phyloP scores from a whole-genome alignment of 1,140 invertebrate species.

The Apis laboriosa region DNA sequence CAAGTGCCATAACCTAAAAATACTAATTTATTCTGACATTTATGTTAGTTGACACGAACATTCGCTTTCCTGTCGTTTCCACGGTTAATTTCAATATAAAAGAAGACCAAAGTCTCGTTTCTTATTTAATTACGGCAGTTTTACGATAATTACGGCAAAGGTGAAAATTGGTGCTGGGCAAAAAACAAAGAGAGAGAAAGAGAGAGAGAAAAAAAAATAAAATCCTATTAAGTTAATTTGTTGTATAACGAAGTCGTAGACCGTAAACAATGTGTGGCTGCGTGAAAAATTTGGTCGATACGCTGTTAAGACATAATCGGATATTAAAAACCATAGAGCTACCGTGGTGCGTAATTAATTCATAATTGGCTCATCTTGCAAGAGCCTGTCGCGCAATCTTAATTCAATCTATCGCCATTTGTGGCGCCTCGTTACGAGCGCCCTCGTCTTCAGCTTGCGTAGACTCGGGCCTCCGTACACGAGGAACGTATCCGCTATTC shows the following conservation, averaged over 20 bases:
- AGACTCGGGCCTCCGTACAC: slow-evolving; percentile 28
- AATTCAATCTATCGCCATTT: slow-evolving; percentile 81
- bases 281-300: slow-evolving; percentile 60
- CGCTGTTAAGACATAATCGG: slow-evolving; percentile 79
- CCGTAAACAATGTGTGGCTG: slow-evolving; percentile 50
- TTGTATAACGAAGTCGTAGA: slow-evolving; percentile 49
- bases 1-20: too few species aligned
- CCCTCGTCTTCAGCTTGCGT: slow-evolving; percentile 60
- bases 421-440: slow-evolving; percentile 74
- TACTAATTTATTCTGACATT: too few species aligned
- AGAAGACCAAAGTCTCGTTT: not conserved
- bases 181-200: not conserved
- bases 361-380: slow-evolving; percentile 79
- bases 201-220: not conserved
- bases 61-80: not conserved
- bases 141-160: not conserved
- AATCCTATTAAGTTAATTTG: slow-evolving; percentile 46
- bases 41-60: not conserved
- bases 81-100: not conserved
- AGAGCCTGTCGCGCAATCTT: slow-evolving; percentile 76
- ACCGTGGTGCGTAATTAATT: slow-evolving; percentile 78
- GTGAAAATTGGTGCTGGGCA: slow-evolving; percentile 24
- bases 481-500: slow-evolving; percentile 59
- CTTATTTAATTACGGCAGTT: slow-evolving; percentile 15
- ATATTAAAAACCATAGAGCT: slow-evolving; percentile 77